Evolutionary conservation across 2,113 vertebrate species (phyloP).

Genomic region (Pimephales promelas): DNA sequence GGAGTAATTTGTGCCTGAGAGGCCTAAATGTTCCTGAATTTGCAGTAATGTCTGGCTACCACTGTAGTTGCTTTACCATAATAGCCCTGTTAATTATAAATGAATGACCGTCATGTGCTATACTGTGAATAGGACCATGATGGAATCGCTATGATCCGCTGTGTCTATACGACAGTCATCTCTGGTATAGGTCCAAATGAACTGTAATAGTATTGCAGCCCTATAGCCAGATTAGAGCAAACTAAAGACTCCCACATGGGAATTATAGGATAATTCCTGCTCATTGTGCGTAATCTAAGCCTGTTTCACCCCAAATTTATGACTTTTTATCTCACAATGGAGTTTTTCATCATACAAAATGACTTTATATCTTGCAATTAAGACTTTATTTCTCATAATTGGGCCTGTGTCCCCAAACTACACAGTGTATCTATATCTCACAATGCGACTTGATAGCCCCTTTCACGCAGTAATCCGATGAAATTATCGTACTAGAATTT

Average conservation of each 20-base stretch:
- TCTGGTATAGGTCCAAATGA: background rate
- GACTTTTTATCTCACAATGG: background rate
- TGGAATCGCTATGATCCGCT: background rate
- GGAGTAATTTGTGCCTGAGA: background rate
- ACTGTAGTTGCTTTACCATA: background rate
- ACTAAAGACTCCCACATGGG: background rate
- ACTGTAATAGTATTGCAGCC: background rate
- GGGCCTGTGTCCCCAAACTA: background rate
- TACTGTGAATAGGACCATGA: background rate
- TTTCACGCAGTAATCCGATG: too few relatives aligned
- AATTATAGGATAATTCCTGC: background rate
- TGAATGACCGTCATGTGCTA: background rate
- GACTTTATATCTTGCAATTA: background rate
- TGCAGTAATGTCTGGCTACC: background rate
- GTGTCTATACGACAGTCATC: background rate
- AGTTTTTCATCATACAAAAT: background rate
- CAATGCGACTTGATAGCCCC: background rate
- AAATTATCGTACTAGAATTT: too few relatives aligned
- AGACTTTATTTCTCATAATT: conserved; percentile 5
- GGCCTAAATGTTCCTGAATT: background rate
- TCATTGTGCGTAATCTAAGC: background rate
- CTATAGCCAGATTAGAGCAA: background rate
- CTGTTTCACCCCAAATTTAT: background rate
- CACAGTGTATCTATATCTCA: background rate
- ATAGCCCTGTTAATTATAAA: background rate